These are phyloP conservation scores for Prinia subflava DNA, from an alignment of 2,113 vertebrate species.

Conservation along the genomic window DNA sequence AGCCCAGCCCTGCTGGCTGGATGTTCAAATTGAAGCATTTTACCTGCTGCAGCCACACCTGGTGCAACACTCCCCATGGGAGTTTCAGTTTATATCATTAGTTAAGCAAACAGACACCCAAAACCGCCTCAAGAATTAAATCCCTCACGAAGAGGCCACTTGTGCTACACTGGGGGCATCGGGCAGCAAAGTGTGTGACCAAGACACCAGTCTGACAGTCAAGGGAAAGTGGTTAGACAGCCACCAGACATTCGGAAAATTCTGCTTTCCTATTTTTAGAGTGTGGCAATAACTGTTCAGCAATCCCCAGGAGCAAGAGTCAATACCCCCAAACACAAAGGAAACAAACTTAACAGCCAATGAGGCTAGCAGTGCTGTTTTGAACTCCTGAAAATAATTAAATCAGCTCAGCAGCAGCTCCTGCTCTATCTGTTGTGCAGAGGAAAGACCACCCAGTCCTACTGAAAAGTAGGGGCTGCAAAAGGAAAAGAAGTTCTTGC, in stretches of 20 bases:
- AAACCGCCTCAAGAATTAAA: background rate
- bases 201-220: background rate
- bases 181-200: background rate
- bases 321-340: background rate
- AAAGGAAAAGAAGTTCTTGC: background rate
- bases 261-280: background rate
- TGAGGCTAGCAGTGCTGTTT: background rate
- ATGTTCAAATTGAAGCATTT: slow-evolving; percentile 45
- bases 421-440: background rate
- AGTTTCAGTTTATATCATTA: slow-evolving; percentile 53
- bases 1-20: slow-evolving; percentile 56
- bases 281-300: background rate
- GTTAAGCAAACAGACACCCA: slow-evolving; percentile 34
- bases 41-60: slow-evolving; percentile 53
- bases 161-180: background rate
- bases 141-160: background rate
- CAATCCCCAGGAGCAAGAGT: background rate
- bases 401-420: background rate
- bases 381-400: background rate
- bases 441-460: background rate
- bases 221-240: background rate
- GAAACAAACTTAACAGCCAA: background rate
- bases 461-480: background rate
- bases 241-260: background rate
- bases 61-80: slow-evolving; percentile 46